Percentiles rank a stretch among this genome's conserved stretches.
Conservation (phyloP, 2,113 vertebrate species). For the Pluvialis apricaria region DNA sequence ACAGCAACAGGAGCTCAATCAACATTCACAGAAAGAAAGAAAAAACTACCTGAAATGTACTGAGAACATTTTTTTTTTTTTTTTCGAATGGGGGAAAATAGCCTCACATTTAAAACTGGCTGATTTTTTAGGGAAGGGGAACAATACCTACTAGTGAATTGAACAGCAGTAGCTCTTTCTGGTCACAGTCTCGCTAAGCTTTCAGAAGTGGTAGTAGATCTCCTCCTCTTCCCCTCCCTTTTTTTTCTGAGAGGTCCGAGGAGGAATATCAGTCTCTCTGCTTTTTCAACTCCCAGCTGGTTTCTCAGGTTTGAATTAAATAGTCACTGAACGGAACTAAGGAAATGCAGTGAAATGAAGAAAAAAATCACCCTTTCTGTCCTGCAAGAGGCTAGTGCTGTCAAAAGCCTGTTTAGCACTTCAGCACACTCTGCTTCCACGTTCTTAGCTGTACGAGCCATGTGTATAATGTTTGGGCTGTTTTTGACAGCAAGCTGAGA, state of each 20-base stretch:
- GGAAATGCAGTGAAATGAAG: background rate
- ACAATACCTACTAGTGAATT: background rate
- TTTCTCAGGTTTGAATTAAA: slow-evolving; percentile 29
- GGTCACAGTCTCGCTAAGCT: background rate
- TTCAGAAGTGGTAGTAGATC: background rate
- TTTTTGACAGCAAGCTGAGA: slow-evolving; percentile 9
- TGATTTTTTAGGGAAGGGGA: background rate
- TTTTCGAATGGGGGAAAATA: background rate
- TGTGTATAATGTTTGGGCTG: background rate
- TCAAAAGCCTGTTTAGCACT: slow-evolving; percentile 32
- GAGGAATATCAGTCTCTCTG: background rate
- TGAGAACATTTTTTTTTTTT: background rate
- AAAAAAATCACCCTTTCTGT: background rate
- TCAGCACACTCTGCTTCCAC: background rate
- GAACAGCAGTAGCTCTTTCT: background rate
- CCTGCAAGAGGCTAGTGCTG: background rate
- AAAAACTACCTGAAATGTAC: background rate
- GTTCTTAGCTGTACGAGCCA: background rate
- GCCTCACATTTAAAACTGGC: background rate
- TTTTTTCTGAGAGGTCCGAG: background rate
- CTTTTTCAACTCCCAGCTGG: background rate
- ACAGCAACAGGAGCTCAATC: background rate
- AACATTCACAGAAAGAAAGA: background rate
- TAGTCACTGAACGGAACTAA: background rate
- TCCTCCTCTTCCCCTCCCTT: background rate